Evolutionary conservation across 2,113 vertebrate genomes (phyloP).

Genomic region (Paramormyrops kingsleyae): DNA sequence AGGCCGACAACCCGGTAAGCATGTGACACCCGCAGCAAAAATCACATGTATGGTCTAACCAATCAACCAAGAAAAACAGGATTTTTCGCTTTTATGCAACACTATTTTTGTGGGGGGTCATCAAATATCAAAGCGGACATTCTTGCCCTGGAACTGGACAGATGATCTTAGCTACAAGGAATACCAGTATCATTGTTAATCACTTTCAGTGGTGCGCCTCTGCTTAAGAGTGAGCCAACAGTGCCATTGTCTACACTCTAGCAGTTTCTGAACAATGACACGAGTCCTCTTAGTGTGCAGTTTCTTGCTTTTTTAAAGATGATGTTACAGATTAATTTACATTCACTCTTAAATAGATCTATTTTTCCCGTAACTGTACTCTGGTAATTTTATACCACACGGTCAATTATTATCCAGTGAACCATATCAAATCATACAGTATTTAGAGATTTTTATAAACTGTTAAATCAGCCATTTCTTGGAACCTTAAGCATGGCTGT

Average conservation of each 20-base stretch:
- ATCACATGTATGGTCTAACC: not conserved
- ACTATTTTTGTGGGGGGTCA: not conserved
- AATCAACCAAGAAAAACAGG: not conserved
- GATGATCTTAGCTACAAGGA: not conserved
- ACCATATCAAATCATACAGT: not conserved
- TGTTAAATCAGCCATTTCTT: not conserved
- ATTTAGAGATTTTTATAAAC: not conserved
- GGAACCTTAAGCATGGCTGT: not conserved
- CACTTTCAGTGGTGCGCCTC: not conserved
- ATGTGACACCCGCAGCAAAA: not conserved
- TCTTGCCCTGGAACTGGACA: not conserved
- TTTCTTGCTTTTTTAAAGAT: not conserved
- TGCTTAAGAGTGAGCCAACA: not conserved
- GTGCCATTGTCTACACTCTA: not conserved
- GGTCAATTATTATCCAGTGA: not conserved
- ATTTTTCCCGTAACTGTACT: not conserved
- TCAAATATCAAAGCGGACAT: not conserved
- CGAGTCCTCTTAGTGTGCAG: not conserved
- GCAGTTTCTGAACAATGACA: not conserved
- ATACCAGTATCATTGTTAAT: not conserved
- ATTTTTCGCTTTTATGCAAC: not conserved
- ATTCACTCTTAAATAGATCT: not conserved
- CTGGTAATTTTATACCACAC: not conserved
- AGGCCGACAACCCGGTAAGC: constrained; percentile 78
- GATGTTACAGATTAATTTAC: not conserved